These are phyloP conservation scores for Papilio protenor DNA, from an alignment of 2,888 invertebrate genomes.

Conservation along the genomic window DNA sequence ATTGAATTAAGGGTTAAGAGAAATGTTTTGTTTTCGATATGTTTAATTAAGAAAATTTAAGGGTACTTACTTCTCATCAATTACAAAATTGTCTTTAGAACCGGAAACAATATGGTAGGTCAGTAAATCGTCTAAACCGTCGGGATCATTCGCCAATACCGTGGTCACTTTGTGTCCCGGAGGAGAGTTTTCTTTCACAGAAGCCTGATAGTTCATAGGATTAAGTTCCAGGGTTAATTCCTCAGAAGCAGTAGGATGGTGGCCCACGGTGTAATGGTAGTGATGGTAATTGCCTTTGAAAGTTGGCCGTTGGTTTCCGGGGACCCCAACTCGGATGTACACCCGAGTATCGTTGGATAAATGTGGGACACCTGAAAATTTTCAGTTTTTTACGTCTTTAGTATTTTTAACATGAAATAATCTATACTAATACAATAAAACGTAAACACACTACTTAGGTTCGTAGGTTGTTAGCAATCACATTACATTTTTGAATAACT, in stretches of 20 bases:
- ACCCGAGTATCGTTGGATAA: constrained; percentile 87
- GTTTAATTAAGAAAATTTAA: background rate
- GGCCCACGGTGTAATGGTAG: constrained; percentile 73
- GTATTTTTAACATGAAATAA: too few relatives aligned
- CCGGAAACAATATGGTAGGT: constrained; percentile 89
- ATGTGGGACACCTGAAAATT: constrained; percentile 83
- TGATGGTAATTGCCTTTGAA: constrained; percentile 89
- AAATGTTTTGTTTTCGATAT: too few relatives aligned
- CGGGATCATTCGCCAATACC: constrained; percentile 90
- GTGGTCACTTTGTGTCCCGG: constrained; percentile 88
- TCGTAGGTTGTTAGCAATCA: too few relatives aligned
- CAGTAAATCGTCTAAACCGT: constrained; percentile 88
- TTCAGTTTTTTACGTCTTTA: background rate
- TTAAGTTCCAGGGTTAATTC: constrained; percentile 83
- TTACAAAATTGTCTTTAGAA: constrained; percentile 90
- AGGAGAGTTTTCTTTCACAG: constrained; percentile 86
- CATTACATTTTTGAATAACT: too few relatives aligned
- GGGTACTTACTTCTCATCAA: constrained; percentile 86
- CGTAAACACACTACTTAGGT: too few relatives aligned
- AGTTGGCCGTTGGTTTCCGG: constrained; percentile 92
- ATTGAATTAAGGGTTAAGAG: too few relatives aligned
- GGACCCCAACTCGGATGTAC: constrained; percentile 89
- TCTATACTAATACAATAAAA: too few relatives aligned
- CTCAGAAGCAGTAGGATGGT: constrained; percentile 66
- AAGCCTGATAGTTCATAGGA: constrained; percentile 89